Evolutionary conservation across 2,888 invertebrate genomes (phyloP), one percentile per base, ranked within the genome.

Genomic region (Arrhopalites spinosus): DNA sequence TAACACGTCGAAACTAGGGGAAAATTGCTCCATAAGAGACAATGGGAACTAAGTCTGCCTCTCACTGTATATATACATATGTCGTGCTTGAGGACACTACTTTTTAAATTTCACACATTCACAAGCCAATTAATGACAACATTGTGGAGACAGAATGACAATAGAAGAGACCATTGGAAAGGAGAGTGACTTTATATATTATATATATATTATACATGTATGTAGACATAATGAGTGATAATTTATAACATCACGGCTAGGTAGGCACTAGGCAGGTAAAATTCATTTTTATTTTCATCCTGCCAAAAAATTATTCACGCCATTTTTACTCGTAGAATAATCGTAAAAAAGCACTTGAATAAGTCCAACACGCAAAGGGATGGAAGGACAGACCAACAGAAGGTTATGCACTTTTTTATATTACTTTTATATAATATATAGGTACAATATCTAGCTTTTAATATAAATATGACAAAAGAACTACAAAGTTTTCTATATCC

Each of bases 281-380:
- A 59, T 67, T 72, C 74, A 77, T 74, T 77, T n/a, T 74, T 74
- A 77, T 74, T 77, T 74, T 77, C 74, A 74, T 77, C 77, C 74
- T 74, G 77, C 68, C 67, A 77, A 77, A 72, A 72, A 77, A 77
- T 74, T 72, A 74, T 77, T 77, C 77, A 77, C 77, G 77, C 77
- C 71, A 77, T 72, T 72, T 74, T 67, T 53, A 61, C 61, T 72
- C 29, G 59, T 56, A 29, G 11, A 23, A 47, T 30, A 2, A 59
- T 27, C 13, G 25, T 59, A 15, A 50, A 70, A 59, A 71, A 71
- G 3, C n/a, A 27, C 53, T 53, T 69, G 61, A 75, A 75, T 43
- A 53, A 66, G 64, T 25, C 76, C 20, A n/a, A 72, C 72, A 72
- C 72, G 72, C 72, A 63, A n/a, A 72, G 17, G 47, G 27, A 25